Conservation (phyloP, 2,797 vertebrate genomes). For the Pantherophis vulpinus region DNA sequence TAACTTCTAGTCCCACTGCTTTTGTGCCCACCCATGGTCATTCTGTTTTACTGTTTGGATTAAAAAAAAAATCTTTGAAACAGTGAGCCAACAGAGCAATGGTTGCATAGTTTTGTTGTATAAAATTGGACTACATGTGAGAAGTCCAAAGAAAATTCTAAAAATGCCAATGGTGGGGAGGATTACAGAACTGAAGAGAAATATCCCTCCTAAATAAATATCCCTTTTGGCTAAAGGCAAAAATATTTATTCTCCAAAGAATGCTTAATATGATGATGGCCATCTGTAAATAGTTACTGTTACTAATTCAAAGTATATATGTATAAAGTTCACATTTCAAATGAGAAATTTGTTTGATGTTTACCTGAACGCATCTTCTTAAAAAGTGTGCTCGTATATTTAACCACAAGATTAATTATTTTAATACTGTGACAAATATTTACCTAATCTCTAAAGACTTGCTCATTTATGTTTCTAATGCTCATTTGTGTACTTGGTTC, state of each 20-base stretch:
- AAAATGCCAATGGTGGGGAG: no score
- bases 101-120: not conserved
- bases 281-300: not conserved
- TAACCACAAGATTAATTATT: not conserved
- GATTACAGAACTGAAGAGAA: not conserved
- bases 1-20: not conserved
- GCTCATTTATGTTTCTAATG: not conserved
- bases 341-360: not conserved
- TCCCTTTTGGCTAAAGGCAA: not conserved
- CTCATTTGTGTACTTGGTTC: not conserved
- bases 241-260: not conserved
- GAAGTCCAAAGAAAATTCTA: not conserved
- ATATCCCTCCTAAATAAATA: not conserved
- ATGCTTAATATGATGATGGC: not conserved
- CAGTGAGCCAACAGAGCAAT: no score
- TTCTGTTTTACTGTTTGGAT: not conserved
- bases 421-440: not conserved
- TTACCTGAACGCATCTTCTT: not conserved
- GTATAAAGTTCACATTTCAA: not conserved
- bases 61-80: not conserved
- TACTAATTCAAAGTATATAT: conserved; percentile 10
- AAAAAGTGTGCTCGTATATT: not conserved
- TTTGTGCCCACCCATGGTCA: not conserved
- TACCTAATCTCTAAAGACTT: not conserved
- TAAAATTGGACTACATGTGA: not conserved